A percentile compares a stretch with the other conserved stretches of the same genome.
Conservation (phyloP, 2,113 vertebrate species). For the Ceyx margarethae region DNA sequence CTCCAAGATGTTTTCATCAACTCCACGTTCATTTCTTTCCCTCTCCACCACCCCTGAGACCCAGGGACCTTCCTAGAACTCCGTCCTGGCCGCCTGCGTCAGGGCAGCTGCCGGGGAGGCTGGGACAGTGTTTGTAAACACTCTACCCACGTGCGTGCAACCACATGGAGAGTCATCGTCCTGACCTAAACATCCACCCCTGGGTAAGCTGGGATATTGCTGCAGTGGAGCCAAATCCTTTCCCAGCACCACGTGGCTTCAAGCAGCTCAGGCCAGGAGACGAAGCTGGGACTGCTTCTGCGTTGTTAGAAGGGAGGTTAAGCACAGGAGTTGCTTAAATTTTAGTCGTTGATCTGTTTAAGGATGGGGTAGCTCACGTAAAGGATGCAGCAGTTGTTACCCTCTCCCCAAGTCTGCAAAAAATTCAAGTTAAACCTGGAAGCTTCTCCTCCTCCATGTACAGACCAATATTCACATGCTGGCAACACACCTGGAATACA, state of each 20-base stretch:
- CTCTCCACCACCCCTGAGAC: accelerated
- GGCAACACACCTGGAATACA: neutral
- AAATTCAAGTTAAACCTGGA: neutral
- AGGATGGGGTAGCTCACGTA: neutral
- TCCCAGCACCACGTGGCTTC: neutral
- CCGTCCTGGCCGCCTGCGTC: neutral
- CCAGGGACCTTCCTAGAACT: conserved; percentile 22
- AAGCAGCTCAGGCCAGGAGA: neutral
- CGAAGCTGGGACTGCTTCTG: neutral
- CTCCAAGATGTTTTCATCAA: neutral
- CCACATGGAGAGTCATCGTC: conserved; percentile 42
- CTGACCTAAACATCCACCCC: conserved; percentile 35
- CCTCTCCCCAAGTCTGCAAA: neutral
- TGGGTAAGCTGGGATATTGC: neutral
- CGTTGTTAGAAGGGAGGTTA: neutral
- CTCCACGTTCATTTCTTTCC: neutral
- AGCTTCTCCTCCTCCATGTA: neutral
- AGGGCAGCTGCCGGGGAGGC: conserved; percentile 46
- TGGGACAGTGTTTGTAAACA: conserved; percentile 62
- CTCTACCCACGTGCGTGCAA: conserved; percentile 13
- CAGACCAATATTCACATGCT: neutral
- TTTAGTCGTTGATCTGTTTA: neutral
- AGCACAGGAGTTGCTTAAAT: neutral
- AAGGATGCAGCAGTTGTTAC: neutral
- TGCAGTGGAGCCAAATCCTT: conserved; percentile 8